phyloP scores from a whole-genome alignment of 2,113 vertebrate genomes.

The Syrrhaptes paradoxus region DNA sequence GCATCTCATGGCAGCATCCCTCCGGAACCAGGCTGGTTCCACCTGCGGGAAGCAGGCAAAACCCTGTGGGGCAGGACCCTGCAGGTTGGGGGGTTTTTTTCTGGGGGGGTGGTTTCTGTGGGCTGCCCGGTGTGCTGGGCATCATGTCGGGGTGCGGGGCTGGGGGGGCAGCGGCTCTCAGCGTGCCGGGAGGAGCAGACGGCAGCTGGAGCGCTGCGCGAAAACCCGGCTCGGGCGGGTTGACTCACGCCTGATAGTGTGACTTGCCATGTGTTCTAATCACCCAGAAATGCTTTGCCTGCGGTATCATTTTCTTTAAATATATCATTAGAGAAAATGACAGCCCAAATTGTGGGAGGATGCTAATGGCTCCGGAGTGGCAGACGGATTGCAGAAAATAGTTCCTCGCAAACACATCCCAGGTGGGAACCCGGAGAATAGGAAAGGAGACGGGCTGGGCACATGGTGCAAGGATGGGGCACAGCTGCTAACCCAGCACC shows the following conservation, averaged over 20 bases:
- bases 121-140: not conserved
- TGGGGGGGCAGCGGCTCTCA: not conserved
- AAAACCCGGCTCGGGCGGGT: not conserved
- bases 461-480: not conserved
- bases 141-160: fast-evolving
- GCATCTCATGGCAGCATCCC: fast-evolving
- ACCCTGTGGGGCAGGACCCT: not conserved
- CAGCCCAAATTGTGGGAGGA: slow-evolving; percentile 57
- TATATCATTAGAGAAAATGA: slow-evolving; percentile 64
- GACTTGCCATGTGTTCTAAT: slow-evolving; percentile 26
- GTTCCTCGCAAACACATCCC: not conserved
- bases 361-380: slow-evolving; percentile 35
- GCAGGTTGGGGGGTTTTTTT: not conserved
- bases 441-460: not conserved
- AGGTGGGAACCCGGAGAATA: not conserved
- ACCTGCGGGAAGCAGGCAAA: not conserved
- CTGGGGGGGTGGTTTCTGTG: fast-evolving
- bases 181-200: not conserved
- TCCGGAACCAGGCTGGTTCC: fast-evolving
- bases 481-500: fast-evolving
- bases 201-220: not conserved
- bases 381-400: slow-evolving; percentile 45
- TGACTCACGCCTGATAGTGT: slow-evolving; percentile 31
- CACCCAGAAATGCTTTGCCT: slow-evolving; percentile 38
- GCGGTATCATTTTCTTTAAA: slow-evolving; percentile 62